Evolutionary conservation across 1,140 invertebrate species (phyloP), one percentile per base, ranked within the genome.

Genomic region (Watersipora subatra): DNA sequence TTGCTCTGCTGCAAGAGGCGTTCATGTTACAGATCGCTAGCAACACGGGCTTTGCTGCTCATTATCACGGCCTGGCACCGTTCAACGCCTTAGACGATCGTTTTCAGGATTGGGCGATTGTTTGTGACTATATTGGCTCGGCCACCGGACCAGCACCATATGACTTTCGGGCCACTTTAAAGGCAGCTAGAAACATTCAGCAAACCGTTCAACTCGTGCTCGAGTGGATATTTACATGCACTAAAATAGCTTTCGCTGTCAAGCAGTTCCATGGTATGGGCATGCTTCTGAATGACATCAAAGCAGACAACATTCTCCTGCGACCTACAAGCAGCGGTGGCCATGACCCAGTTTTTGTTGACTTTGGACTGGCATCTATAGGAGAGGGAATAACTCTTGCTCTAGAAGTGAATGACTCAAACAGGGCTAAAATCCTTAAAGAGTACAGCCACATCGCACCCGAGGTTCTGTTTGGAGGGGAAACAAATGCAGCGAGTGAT

Each of bases 221-320:
- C 7, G 34, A 46, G 7, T 59, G 58, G 58, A 17, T 59, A 7
- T 17, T 25, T 22, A 28, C 27, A 7, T 59, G 22, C 58, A 24
- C 7, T 17, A 59, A 59, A 22, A 59, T 59, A 12, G 58, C 58
- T 7, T 25, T 25, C 17, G 58, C 58, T 7, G 27, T 59, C 7
- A 25, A 24, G 27, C 22, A 24, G 22, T 59, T 59, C 27, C 58
- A 59, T 22, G 58, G 7, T 17, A 59, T 59, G 58, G 58, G 22
- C 27, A 59, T 59, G 27, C 22, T 59, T 12, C 58, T 59, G 7
- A 59, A 59, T 22, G 58, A 59, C 22, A 59, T 59, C 58, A 59
- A 59, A 59, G 27, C 58, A 12, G 58, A 59, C 58, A 59, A 59
- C 22, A 59, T 59, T 59, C 58, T 59, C 22, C 58, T 59, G 7